Base-by-base conservation (phyloP, 2,113 vertebrate species). In the Cervus canadensis region DNA sequence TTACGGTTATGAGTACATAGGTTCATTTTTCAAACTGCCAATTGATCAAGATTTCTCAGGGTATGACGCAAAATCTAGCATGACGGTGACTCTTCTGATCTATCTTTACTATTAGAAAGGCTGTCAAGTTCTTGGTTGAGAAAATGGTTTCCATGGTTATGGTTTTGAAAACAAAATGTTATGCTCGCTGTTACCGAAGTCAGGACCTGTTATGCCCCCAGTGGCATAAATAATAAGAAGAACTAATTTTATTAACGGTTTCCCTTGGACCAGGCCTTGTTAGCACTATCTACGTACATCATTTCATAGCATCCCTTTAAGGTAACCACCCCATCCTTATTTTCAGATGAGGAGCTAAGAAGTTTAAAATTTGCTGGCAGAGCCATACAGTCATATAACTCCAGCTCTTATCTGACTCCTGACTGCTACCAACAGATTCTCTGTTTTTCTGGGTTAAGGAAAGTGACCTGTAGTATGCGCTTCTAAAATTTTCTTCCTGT, bases 131-230 rank as follows among this genome's bases (percentile, higher is more conserved):
- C 11, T 25, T 94, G 4, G 67, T 96, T 12, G 78, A 56, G 45
- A 67, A 62, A 95, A 28, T 76, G 14, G 17, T 83, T 56, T 96
- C 40, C 30, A 48, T 45, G 79, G 59, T 60, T 94, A 17, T 97
- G 57, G 33, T 54, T 98, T 96, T 64, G 57, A 86, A 98, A 93
- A 97, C 92, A 97, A 93, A 96, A 86, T 19, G 10, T 78, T 71
- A 30, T 5, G 52, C 59, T 50, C 0, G 0, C 54, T 16, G 3
- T 67, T 76, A 92, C 0, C 1, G 1, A 60, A 57, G 89, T 95
- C 7, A 10, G 52, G 60, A 59, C 62, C n/a, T 94, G 50, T 64
- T n/a, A 11, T 59, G 93, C 48, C 64, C 52, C 43, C 36, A 76
- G 48, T 52, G 17, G 5, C 81, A 4, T 67, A 40, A 71, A 56